These are phyloP conservation scores for Euclidia mi DNA, from an alignment of 2,888 invertebrate genomes.

Conservation along the genomic window DNA sequence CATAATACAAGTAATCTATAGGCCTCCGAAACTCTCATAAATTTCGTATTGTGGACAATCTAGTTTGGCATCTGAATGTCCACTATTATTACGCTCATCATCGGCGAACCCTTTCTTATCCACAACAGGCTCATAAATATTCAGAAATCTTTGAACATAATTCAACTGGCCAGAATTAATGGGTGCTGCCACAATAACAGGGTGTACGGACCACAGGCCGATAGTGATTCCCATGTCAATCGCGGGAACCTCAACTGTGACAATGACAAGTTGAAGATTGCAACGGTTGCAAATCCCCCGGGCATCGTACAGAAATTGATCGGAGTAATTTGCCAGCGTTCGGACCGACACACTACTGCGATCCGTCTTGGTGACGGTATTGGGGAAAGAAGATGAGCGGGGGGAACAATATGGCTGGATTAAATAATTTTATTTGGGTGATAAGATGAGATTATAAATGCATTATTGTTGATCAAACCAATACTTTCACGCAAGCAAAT, in stretches of 20 bases:
- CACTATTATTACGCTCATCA: constrained; percentile 2
- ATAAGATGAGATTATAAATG: too few relatives aligned
- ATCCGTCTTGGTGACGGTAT: constrained; percentile 64
- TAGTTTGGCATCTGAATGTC: not conserved
- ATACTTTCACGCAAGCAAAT: too few relatives aligned
- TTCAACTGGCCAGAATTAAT: constrained; percentile 25
- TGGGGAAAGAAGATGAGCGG: constrained; percentile 24
- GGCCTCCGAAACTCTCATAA: too few relatives aligned
- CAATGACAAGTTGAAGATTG: constrained; percentile 87
- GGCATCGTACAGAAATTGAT: constrained; percentile 78
- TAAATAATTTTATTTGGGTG: not conserved
- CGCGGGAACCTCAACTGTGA: constrained; percentile 61
- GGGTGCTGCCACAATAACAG: constrained; percentile 33
- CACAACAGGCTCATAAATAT: constrained; percentile 14
- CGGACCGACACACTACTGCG: constrained; percentile 63
- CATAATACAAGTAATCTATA: too few relatives aligned
- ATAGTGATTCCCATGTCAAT: constrained; percentile 51
- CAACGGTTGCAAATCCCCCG: constrained; percentile 77
- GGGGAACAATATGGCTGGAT: not conserved
- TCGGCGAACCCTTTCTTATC: constrained; percentile 13
- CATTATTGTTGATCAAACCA: too few relatives aligned
- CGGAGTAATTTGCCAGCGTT: constrained; percentile 81
- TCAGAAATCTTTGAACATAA: constrained; percentile 14
- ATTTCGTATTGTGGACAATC: too few relatives aligned
- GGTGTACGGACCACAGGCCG: constrained; percentile 31